A percentile compares a stretch with the other conserved stretches of the same genome.
These are phyloP conservation scores for Corythoichthys haematopterus DNA, from an alignment of 2,113 vertebrate species.

Conservation along the genomic window DNA sequence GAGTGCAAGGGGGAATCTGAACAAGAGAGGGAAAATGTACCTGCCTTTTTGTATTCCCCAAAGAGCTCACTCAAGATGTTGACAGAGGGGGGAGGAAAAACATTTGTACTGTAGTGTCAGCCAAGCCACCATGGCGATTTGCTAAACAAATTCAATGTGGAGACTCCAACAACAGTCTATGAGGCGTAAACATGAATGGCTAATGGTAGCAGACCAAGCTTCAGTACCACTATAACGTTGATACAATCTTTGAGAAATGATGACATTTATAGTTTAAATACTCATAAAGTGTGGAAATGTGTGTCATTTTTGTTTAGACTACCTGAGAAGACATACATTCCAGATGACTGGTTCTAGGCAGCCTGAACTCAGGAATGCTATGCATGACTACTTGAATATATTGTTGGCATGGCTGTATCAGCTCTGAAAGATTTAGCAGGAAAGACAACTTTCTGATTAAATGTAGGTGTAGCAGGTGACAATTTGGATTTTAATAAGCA, in stretches of 20 bases:
- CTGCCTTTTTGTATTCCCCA: not conserved
- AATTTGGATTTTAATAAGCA: not conserved
- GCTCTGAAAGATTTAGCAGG: slow-evolving; percentile 9
- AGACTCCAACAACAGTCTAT: slow-evolving; percentile 7
- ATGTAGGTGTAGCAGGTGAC: not conserved
- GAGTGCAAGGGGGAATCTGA: not conserved
- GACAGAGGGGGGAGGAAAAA: slow-evolving; percentile 9
- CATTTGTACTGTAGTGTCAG: slow-evolving; percentile 32
- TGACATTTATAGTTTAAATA: not conserved
- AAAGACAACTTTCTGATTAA: not conserved
- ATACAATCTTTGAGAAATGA: not conserved
- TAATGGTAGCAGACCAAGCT: slow-evolving; percentile 25
- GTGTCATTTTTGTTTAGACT: not conserved
- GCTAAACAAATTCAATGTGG: slow-evolving; percentile 63
- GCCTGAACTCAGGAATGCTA: slow-evolving; percentile 61
- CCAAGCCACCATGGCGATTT: slow-evolving; percentile 53
- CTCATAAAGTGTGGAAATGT: not conserved
- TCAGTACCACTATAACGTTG: not conserved
- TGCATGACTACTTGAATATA: slow-evolving; percentile 66
- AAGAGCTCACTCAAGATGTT: slow-evolving; percentile 12
- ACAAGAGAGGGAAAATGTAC: not conserved
- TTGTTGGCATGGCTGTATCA: slow-evolving; percentile 4
- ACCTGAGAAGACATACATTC: slow-evolving; percentile 46
- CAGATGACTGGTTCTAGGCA: slow-evolving; percentile 36
- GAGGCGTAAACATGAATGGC: slow-evolving; percentile 23